Evolutionary conservation across 2,888 invertebrate species (phyloP).

Genomic region (Caenorhabditis virilis): DNA sequence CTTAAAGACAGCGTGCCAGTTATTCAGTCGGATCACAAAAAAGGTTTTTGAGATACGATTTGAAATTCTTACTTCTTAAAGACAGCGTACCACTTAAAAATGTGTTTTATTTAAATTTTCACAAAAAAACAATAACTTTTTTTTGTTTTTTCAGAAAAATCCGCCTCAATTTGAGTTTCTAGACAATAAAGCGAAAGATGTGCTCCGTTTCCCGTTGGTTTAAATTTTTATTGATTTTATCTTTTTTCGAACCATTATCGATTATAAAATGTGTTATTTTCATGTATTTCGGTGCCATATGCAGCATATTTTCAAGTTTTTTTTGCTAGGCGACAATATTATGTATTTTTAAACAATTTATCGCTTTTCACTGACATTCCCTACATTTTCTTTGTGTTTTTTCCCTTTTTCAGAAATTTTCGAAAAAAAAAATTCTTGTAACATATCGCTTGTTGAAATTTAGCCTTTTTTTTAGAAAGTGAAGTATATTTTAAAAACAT

Average conservation of each 20-base stretch:
- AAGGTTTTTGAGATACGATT: too few relatives aligned
- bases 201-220: too few relatives aligned
- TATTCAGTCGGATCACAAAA: too few relatives aligned
- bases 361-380: not conserved
- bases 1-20: not conserved
- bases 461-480: conserved; percentile 2
- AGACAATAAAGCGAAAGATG: too few relatives aligned
- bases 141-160: not conserved
- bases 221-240: too few relatives aligned
- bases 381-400: not conserved
- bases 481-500: not conserved
- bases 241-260: too few relatives aligned
- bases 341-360: conserved; percentile 2
- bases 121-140: not conserved
- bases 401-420: not conserved
- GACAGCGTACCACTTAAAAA: too few relatives aligned
- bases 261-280: too few relatives aligned
- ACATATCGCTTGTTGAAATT: conserved; percentile 11
- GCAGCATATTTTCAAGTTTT: conserved; percentile 9
- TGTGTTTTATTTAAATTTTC: not conserved
- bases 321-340: too few relatives aligned
- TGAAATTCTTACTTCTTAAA: not conserved
- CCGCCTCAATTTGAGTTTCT: not conserved
- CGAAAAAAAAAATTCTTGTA: not conserved
- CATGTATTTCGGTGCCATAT: conserved; percentile 19